Evolutionary conservation across 2,888 invertebrate species (phyloP).

Genomic region (Pinctada fucata): DNA sequence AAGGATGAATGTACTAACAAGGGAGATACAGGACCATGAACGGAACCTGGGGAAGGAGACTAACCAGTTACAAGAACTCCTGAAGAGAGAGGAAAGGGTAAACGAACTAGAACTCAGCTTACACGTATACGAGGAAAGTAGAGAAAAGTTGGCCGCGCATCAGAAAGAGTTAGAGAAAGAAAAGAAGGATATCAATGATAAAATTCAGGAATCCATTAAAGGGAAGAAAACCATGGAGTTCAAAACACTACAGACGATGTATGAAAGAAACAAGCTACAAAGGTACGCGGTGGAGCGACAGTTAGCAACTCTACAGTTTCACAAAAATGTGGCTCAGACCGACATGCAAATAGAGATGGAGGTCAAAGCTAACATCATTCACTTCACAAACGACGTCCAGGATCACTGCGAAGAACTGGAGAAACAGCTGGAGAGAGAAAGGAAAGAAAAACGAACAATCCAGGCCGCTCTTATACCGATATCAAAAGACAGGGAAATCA

Average conservation of each 20-base stretch:
- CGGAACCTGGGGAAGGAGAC: conserved; percentile 57
- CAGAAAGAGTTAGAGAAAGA: conserved; percentile 52
- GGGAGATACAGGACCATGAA: conserved; percentile 59
- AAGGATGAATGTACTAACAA: conserved; percentile 51
- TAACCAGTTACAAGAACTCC: conserved; percentile 56
- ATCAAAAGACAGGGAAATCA: conserved; percentile 52
- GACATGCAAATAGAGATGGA: conserved; percentile 64
- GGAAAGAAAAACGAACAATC: conserved; percentile 59
- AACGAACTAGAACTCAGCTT: conserved; percentile 55
- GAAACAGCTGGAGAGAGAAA: conserved; percentile 57
- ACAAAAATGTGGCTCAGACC: conserved; percentile 54
- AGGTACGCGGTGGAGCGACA: conserved; percentile 61
- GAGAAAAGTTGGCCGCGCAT: conserved; percentile 42
- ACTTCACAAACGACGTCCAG: conserved; percentile 65
- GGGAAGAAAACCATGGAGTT: conserved; percentile 47
- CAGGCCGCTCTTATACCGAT: conserved; percentile 65
- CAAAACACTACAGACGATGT: conserved; percentile 53
- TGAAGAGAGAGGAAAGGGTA: conserved; percentile 61
- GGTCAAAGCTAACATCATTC: conserved; percentile 61
- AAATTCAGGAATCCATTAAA: conserved; percentile 49
- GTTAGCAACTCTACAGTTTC: conserved; percentile 57
- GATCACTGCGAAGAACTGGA: conserved; percentile 67
- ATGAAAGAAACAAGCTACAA: conserved; percentile 63
- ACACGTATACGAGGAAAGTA: conserved; percentile 54
- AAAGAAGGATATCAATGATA: conserved; percentile 50